Conservation (phyloP, 2,113 vertebrate species). For the Proterorhinus semilunaris region DNA sequence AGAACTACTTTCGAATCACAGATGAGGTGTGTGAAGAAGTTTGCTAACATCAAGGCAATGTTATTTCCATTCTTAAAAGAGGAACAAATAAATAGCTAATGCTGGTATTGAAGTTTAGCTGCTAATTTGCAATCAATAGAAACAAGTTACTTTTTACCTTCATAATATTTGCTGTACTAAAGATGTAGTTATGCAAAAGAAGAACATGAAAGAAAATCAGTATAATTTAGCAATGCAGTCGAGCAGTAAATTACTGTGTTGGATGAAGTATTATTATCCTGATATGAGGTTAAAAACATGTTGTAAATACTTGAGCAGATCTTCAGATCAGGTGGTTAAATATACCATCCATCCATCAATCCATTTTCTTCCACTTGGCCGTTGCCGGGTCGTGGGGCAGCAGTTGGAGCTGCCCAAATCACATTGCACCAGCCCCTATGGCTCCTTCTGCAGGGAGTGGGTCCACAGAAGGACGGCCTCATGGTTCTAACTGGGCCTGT, state of each 20-base stretch:
- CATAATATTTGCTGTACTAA: constrained; percentile 17
- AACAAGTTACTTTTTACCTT: neutral
- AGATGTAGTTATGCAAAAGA: constrained; percentile 19
- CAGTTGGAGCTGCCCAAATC: no score
- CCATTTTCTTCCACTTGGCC: no score
- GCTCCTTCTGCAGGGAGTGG: no score
- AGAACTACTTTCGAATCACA: neutral
- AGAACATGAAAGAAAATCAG: constrained; percentile 5
- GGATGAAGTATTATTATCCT: neutral
- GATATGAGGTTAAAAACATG: neutral
- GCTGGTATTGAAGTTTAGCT: neutral
- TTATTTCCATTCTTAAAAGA: neutral
- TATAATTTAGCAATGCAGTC: constrained; percentile 24
- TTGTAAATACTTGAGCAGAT: neutral
- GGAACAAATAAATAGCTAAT: constrained; percentile 2
- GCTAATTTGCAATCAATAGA: no score
- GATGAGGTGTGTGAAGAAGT: constrained; percentile 6
- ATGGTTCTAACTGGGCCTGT: no score
- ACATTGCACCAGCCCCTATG: no score
- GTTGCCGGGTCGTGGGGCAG: no score
- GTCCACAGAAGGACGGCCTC: no score
- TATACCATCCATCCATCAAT: neutral
- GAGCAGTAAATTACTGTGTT: constrained; percentile 35
- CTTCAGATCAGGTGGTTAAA: constrained; percentile 1
- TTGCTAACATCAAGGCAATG: constrained; percentile 17